These are phyloP conservation scores for Siniperca obscura DNA, from an alignment of 2,797 vertebrate genomes.

Conservation along the genomic window DNA sequence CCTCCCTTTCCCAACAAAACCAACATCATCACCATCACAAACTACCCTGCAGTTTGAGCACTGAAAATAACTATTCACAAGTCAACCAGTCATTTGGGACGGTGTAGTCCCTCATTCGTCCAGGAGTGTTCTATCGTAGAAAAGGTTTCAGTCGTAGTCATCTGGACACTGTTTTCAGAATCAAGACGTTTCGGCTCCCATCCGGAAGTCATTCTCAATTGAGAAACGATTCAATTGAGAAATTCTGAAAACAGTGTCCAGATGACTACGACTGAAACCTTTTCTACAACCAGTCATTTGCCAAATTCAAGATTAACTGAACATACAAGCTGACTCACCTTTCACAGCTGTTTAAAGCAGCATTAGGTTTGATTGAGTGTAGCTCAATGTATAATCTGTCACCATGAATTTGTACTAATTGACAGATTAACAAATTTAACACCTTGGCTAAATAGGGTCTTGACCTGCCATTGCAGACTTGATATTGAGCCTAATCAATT, in stretches of 20 bases:
- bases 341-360: constrained; percentile 22
- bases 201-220: too few relatives aligned
- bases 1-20: neutral
- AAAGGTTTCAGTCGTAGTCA: too few relatives aligned
- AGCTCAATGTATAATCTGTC: constrained; percentile 25
- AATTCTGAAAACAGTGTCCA: too few relatives aligned
- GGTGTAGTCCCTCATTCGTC: too few relatives aligned
- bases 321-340: constrained; percentile 11
- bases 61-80: neutral
- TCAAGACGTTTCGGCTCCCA: too few relatives aligned
- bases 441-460: constrained; percentile 42
- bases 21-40: neutral
- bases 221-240: too few relatives aligned
- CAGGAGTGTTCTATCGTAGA: too few relatives aligned
- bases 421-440: constrained; percentile 42
- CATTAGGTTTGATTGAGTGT: constrained; percentile 4
- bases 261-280: too few relatives aligned
- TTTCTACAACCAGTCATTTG: constrained; percentile 11
- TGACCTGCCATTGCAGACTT: constrained; percentile 33
- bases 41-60: too few relatives aligned
- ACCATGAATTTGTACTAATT: constrained; percentile 29
- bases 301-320: constrained; percentile 4
- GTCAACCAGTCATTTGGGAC: too few relatives aligned
- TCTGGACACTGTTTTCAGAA: too few relatives aligned
- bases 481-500: constrained; percentile 41